Evolutionary conservation across 1,140 invertebrate genomes (phyloP), one percentile per base, ranked within the genome.

Genomic region (Philopotamus ludificatus): DNA sequence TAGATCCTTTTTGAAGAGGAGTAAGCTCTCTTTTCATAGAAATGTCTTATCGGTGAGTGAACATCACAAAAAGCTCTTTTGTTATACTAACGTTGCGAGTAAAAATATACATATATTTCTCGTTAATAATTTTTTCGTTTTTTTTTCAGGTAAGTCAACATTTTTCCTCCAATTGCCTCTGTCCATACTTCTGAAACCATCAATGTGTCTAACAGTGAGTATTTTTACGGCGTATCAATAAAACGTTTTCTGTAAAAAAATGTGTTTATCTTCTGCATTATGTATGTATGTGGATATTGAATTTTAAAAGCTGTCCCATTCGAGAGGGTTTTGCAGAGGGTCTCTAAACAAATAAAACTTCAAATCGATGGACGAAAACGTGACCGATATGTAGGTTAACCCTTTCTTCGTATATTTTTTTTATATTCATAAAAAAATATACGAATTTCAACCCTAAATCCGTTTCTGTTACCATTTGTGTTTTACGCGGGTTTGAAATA

Each of bases 271-370:
- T n/a, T n/a, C n/a, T n/a, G n/a, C n/a, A n/a, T n/a, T n/a, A n/a
- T n/a, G n/a, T n/a, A n/a, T n/a, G n/a, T n/a, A 47, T 9, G 44
- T 12, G 8, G 18, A 47, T 9, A 47, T 47, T 16, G 44, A 47
- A 47, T 47, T 47, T 47, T 16, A 7, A 16, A 47, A 20, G 44
- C 4, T 47, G 18, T 47, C 7, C 18, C 18, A 47, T 20, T 20
- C 10, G 10, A 15, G 15, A 20, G 44, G 10, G 10, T 20, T 47
- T 16, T 34, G 15, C 44, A 47, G 12, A 47, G 18, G 18, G 44
- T n/a, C 8, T 47, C 44, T 47, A 47, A 47, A 47, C 44, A 47
- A 47, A 47, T 47, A 47, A 47, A 47, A 16, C 44, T 16, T 20
- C 10, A 47, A 16, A 20, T 47, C 44, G 3, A 16, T 16, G 18